Percentiles rank a stretch among this genome's conserved stretches.
Evolutionary conservation across 2,797 vertebrate genomes (phyloP).

Genomic region (Macropodus opercularis): DNA sequence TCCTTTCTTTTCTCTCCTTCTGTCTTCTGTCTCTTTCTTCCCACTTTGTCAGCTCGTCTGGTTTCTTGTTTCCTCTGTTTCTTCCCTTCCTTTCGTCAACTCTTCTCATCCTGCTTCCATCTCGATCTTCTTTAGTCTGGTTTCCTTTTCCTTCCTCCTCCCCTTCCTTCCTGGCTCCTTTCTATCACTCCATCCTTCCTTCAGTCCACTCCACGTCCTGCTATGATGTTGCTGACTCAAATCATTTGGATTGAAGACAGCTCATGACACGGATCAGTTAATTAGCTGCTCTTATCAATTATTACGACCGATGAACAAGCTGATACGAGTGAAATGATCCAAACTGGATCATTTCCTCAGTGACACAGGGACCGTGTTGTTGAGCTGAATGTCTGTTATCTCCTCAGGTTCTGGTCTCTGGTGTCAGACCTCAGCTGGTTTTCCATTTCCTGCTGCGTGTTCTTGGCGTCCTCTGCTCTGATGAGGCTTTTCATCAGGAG

Average conservation of each 20-base stretch:
- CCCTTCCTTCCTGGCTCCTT: not conserved
- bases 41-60: not conserved
- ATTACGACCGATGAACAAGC: constrained; percentile 38
- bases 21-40: not conserved
- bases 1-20: not conserved
- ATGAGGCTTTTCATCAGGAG: too few relatives aligned
- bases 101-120: too few relatives aligned
- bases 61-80: not conserved
- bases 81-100: too few relatives aligned
- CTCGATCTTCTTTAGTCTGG: too few relatives aligned
- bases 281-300: constrained; percentile 49
- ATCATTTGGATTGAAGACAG: constrained; percentile 13
- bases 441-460: too few relatives aligned
- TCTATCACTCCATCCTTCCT: not conserved
- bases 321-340: constrained; percentile 29
- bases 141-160: too few relatives aligned
- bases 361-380: not conserved
- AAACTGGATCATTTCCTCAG: constrained; percentile 18
- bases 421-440: too few relatives aligned
- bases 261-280: constrained; percentile 40
- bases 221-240: not conserved
- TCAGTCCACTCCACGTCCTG: not conserved
- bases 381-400: too few relatives aligned
- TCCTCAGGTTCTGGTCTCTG: too few relatives aligned
- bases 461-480: too few relatives aligned